Base-by-base conservation (phyloP, 2,797 vertebrate species). In the Cichlasoma orientale region DNA sequence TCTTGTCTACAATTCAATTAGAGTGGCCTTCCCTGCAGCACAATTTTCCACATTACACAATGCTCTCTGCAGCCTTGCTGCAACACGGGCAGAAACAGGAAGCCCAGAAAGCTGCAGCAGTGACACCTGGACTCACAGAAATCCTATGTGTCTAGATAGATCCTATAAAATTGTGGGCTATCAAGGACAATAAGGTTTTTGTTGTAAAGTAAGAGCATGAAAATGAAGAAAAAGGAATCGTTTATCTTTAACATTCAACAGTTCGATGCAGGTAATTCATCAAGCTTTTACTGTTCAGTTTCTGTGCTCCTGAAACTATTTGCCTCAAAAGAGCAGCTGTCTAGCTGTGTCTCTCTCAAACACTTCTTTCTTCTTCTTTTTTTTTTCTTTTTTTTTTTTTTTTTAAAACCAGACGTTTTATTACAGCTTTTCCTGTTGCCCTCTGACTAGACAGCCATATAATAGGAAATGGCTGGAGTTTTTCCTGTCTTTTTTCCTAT, bases 1-100 rank as follows among this genome's bases (percentile, higher is more conserved):
- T 96, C 95, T 96, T 95, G 95, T 96, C 95, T 96, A 96, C 96
- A 95, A 95, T 96, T 96, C 93, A 96, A 96, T 96, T 96, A 96
- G 93, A 92, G 90, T 91, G 92, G 93, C 92, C 92, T 91, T 94
- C 93, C 90, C 89, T 93, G 93, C 86, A 86, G 84, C 88, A 87
- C 82, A 82, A 83, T 92, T 93, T 92, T 92, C 88, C 80, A 86
- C 79, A 82, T 89, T 85, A 79, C 87, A 89, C 91, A 86, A 92
- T 91, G 83, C 82, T 27, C 80, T 82, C 56, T 66, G 47, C 83
- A 74, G 86, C 84, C 69, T 70, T 7, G 54, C 78, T 88, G 77
- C 82, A 79, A 77, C 72, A 71, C 25, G 7, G 59, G 69, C 71
- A 56, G 44, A 77, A 83, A 83, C 72, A 3, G 18, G 47, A 72